Evolutionary conservation across 2,888 invertebrate genomes (phyloP).

Genomic region (Synanthedon vespiformis): DNA sequence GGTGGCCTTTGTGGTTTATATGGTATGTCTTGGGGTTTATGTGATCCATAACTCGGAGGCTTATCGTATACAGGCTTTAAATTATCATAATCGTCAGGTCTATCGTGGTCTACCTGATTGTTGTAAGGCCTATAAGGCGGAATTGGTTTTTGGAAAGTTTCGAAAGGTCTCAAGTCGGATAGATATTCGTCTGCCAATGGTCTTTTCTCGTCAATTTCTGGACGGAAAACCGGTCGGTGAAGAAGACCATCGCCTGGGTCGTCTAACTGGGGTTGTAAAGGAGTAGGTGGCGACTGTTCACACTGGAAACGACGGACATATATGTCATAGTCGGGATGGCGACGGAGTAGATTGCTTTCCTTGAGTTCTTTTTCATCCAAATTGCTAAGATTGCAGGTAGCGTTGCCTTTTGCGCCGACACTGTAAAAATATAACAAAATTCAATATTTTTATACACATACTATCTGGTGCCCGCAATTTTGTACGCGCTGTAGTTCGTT

Average conservation of each 20-base stretch:
- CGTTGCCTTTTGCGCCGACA: constrained; percentile 62
- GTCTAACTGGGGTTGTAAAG: constrained; percentile 36
- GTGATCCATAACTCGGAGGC: constrained; percentile 45
- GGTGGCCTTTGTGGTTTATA: constrained; percentile 25
- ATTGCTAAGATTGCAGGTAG: constrained; percentile 52
- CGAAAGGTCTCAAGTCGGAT: constrained; percentile 26
- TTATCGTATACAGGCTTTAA: constrained; percentile 34
- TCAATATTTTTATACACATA: neutral
- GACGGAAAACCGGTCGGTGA: constrained; percentile 48
- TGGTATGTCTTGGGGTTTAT: constrained; percentile 42
- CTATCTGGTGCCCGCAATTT: no score
- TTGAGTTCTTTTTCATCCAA: constrained; percentile 42
- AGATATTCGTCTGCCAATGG: constrained; percentile 35
- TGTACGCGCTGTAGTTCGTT: no score
- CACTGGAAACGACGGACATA: constrained; percentile 50
- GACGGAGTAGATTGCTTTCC: constrained; percentile 31
- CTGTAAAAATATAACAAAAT: constrained; percentile 22
- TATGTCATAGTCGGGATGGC: constrained; percentile 55
- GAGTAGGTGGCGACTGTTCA: constrained; percentile 50
- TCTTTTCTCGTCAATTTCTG: constrained; percentile 41
- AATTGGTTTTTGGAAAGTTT: constrained; percentile 15
- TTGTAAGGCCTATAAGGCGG: constrained; percentile 20
- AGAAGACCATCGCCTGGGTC: constrained; percentile 29
- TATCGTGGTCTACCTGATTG: constrained; percentile 19
- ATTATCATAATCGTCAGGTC: constrained; percentile 42